phyloP scores from a whole-genome alignment of 2,888 invertebrate species.

The Rhingia rostrata region DNA sequence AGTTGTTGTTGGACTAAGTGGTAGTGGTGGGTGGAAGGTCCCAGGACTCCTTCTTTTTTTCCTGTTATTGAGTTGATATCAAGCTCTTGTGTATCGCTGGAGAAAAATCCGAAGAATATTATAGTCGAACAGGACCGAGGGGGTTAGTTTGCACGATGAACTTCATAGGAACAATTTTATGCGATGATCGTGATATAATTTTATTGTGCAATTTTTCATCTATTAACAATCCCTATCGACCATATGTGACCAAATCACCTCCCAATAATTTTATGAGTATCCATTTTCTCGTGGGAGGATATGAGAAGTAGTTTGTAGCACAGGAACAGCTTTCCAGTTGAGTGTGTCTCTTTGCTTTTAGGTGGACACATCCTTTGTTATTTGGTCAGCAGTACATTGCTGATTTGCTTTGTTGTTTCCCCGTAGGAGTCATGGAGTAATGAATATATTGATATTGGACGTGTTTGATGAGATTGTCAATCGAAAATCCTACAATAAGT shows the following conservation, averaged over 20 bases:
- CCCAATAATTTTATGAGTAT: slow-evolving; percentile 65
- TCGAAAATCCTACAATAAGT: not conserved
- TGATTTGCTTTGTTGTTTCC: slow-evolving; percentile 3
- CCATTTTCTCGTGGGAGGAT: slow-evolving; percentile 24
- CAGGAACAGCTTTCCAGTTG: not conserved
- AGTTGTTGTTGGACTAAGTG: slow-evolving; percentile 35
- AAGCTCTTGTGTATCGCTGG: slow-evolving; percentile 17
- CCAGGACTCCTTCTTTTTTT: slow-evolving; percentile 15
- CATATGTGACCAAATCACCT: slow-evolving; percentile 68
- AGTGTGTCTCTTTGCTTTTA: not conserved
- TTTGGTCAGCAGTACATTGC: slow-evolving; percentile 8
- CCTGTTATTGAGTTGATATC: slow-evolving; percentile 36
- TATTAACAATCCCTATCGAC: slow-evolving; percentile 65
- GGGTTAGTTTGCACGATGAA: slow-evolving; percentile 52
- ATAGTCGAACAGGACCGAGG: not conserved
- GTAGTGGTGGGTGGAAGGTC: slow-evolving; percentile 6
- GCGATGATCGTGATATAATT: slow-evolving; percentile 72
- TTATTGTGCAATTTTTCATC: slow-evolving; percentile 65
- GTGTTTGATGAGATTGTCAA: slow-evolving; percentile 31
- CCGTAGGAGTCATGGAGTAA: slow-evolving; percentile 34
- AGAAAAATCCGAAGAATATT: slow-evolving; percentile 39
- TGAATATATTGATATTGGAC: slow-evolving; percentile 51
- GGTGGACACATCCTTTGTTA: slow-evolving; percentile 26
- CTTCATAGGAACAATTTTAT: slow-evolving; percentile 65
- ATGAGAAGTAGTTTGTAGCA: not conserved